phyloP scores from a whole-genome alignment of 2,888 invertebrate species.

The Gryllus longicercus region DNA sequence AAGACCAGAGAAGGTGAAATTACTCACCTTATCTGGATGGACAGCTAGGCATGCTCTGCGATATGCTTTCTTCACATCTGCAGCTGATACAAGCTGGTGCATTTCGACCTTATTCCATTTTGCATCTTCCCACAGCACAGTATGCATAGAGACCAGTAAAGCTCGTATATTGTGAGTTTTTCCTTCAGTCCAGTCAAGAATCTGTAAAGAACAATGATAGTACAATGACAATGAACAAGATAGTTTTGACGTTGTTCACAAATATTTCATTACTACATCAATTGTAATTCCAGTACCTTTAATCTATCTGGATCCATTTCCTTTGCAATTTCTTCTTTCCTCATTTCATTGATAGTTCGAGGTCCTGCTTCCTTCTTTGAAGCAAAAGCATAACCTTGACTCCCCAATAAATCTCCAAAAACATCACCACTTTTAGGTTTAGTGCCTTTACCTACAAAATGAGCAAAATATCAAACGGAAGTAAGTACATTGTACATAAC shows the following conservation, averaged over 20 bases:
- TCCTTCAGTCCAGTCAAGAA: slow-evolving; percentile 76
- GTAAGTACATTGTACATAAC: background rate
- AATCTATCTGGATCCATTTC: slow-evolving; percentile 91
- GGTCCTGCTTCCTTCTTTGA: slow-evolving; percentile 71
- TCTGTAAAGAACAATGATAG: slow-evolving; percentile 49
- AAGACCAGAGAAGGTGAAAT: background rate
- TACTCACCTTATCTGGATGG: slow-evolving; percentile 93
- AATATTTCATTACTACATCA: background rate
- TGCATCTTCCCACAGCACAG: slow-evolving; percentile 87
- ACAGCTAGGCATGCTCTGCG: slow-evolving; percentile 93
- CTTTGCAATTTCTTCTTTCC: slow-evolving; percentile 77
- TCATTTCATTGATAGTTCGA: slow-evolving; percentile 87
- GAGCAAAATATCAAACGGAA: background rate
- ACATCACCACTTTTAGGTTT: slow-evolving; percentile 57
- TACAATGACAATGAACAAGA: background rate
- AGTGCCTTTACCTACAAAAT: background rate
- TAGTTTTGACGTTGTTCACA: too few species aligned
- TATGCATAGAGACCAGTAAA: slow-evolving; percentile 88
- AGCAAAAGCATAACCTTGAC: slow-evolving; percentile 82
- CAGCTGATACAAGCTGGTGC: slow-evolving; percentile 86
- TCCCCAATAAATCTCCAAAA: slow-evolving; percentile 87
- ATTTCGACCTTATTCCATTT: slow-evolving; percentile 93
- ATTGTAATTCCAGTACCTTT: slow-evolving; percentile 55
- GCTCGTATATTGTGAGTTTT: slow-evolving; percentile 96
- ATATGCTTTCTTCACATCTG: slow-evolving; percentile 94